Evolutionary conservation across 1,140 invertebrate species (phyloP).

Genomic region (Polypedilum pembai): DNA sequence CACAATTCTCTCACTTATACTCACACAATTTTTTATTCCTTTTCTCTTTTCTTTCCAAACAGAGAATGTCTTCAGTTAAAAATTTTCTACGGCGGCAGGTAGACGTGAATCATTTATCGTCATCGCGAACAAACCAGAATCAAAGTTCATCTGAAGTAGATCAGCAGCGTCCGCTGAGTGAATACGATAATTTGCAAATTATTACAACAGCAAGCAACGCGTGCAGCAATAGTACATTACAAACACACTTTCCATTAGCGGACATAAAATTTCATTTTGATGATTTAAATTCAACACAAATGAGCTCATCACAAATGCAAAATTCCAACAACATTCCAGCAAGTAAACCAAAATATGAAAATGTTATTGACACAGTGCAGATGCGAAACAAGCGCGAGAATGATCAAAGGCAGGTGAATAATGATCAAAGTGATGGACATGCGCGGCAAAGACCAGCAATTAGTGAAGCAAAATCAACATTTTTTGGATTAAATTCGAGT

Average conservation of each 20-base stretch:
- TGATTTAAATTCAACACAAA: constrained; percentile 6
- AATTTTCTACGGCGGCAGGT: constrained; percentile 9
- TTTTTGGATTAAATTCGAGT: constrained; percentile 41
- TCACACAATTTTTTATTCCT: neutral
- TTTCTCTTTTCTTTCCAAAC: neutral
- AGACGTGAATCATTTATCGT: neutral
- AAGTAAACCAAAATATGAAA: neutral
- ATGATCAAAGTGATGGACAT: neutral
- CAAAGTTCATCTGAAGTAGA: constrained; percentile 21
- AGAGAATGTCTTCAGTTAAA: constrained; percentile 21
- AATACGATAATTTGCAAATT: constrained; percentile 8
- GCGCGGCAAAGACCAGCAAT: constrained; percentile 13
- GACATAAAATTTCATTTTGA: constrained; percentile 23
- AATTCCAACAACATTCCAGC: neutral
- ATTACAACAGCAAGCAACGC: neutral
- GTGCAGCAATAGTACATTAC: neutral
- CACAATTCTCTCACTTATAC: neutral
- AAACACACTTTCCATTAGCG: constrained; percentile 19
- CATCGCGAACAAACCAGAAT: neutral
- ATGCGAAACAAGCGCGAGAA: neutral
- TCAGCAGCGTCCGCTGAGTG: neutral
- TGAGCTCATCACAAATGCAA: constrained; percentile 23
- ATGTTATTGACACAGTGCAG: neutral
- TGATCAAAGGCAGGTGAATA: neutral
- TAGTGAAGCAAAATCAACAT: constrained; percentile 41